Conservation (phyloP, 1,140 invertebrate genomes). For the Magallana angulata region DNA sequence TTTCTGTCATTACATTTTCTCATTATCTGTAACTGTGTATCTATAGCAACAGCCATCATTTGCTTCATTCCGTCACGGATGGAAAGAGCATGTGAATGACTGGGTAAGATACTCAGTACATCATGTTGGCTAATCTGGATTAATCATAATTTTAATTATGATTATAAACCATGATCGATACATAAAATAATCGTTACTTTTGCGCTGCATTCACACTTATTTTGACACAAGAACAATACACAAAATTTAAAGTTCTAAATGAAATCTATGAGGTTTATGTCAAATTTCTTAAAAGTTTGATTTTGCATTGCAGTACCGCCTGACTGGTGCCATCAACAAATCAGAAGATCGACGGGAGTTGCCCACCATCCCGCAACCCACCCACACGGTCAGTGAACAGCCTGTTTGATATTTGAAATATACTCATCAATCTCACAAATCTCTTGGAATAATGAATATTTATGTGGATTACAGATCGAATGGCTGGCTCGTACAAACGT, state of each 20-base stretch:
- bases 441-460: no score
- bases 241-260: no score
- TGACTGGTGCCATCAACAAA: not conserved
- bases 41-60: not conserved
- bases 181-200: no score
- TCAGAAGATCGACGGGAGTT: not conserved
- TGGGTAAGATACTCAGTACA: not conserved
- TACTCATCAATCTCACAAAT: no score
- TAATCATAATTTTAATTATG: no score
- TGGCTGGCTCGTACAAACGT: slow-evolving; percentile 6
- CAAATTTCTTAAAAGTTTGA: no score
- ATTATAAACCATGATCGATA: no score
- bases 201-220: no score
- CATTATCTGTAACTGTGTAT: not conserved
- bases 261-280: no score
- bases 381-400: not conserved
- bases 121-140: no score
- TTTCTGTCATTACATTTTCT: not conserved
- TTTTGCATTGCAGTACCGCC: not conserved
- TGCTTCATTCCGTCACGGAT: slow-evolving; percentile 5
- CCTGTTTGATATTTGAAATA: no score
- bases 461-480: not conserved
- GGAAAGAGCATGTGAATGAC: not conserved
- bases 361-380: slow-evolving; percentile 6
- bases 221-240: no score